Evolutionary conservation across 1,140 invertebrate species (phyloP).

Genomic region (Drosophila busckii): DNA sequence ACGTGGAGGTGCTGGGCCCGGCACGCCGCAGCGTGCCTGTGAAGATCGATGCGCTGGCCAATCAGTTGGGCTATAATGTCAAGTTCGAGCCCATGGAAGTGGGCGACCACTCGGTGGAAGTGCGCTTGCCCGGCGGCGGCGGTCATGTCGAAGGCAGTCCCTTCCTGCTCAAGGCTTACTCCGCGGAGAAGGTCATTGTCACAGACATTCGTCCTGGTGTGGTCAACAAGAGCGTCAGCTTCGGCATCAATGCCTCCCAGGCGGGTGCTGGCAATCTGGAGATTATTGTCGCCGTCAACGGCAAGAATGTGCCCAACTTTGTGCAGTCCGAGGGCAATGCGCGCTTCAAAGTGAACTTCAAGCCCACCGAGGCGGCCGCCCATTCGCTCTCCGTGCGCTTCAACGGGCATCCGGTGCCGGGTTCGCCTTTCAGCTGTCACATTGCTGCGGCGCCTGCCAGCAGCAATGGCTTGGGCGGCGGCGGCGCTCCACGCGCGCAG

Average conservation of each 20-base stretch:
- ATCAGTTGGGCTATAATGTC: conserved; percentile 81
- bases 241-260: conserved; percentile 90
- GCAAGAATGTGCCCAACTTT: conserved; percentile 98
- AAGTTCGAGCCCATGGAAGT: conserved; percentile 93
- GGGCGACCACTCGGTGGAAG: conserved; percentile 96
- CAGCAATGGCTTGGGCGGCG: conserved; percentile 69
- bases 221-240: conserved; percentile 94
- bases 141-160: conserved; percentile 95
- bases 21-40: conserved; percentile 85
- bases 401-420: conserved; percentile 96
- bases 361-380: conserved; percentile 93
- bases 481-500: conserved; percentile 79
- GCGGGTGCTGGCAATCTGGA: conserved; percentile 96
- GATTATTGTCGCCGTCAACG: conserved; percentile 98
- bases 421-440: conserved; percentile 93
- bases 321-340: conserved; percentile 98
- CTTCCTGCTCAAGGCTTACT: conserved; percentile 96
- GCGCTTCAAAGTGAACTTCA: conserved; percentile 97
- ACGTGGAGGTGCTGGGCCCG: conserved; percentile 88
- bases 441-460: conserved; percentile 80
- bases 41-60: conserved; percentile 80
- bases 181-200: conserved; percentile 90
- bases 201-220: conserved; percentile 93
- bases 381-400: conserved; percentile 96
- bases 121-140: conserved; percentile 84